Evolutionary conservation across 2,113 vertebrate species (phyloP), one percentile per base, ranked within the genome.

Genomic region (Leptosomus discolor): DNA sequence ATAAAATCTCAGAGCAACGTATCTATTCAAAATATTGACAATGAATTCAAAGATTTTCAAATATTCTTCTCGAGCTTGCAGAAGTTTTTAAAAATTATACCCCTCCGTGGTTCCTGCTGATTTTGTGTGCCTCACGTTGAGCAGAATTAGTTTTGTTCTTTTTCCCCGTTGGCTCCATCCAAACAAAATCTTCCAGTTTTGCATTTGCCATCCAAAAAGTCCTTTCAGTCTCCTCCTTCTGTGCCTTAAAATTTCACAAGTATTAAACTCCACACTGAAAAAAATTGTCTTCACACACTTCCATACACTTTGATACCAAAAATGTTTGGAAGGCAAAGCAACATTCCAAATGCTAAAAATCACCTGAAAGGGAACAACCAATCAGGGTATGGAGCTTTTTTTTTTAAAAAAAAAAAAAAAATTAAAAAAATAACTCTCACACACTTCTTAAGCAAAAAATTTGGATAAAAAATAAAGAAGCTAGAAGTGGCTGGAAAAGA

Each of bases 401-500:
- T 43, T 63, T 69, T n/a, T 4, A 8, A 10, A 82, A 26, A 27
- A 65, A 19, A 39, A 53, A 23, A 32, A 50, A 20, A 30, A 46
- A 51, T 8, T 5, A 67, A 65, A 54, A 53, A n/a, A 60, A n/a
- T 0, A 61, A 30, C 26, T 54, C 15, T 30, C 32, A 39, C 26
- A 71, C 23, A 50, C n/a, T 69, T 90, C 80, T 82, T 76, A 81
- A 73, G 68, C 7, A 75, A 64, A 86, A 87, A 83, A 94, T 32
- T 75, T 61, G 36, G 48, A 87, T 83, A 70, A 95, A 82, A 88
- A 61, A 57, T 56, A 89, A 92, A 79, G 69, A 82, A 83, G 51
- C 8, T 89, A 74, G 51, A 96, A 96, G 88, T 65, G 89, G 88
- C 89, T 96, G 91, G 79, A 91, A 94, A 96, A 85, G 85, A 91